Evolutionary conservation across 2,113 vertebrate species (phyloP).

Genomic region (Etheostoma spectabile): DNA sequence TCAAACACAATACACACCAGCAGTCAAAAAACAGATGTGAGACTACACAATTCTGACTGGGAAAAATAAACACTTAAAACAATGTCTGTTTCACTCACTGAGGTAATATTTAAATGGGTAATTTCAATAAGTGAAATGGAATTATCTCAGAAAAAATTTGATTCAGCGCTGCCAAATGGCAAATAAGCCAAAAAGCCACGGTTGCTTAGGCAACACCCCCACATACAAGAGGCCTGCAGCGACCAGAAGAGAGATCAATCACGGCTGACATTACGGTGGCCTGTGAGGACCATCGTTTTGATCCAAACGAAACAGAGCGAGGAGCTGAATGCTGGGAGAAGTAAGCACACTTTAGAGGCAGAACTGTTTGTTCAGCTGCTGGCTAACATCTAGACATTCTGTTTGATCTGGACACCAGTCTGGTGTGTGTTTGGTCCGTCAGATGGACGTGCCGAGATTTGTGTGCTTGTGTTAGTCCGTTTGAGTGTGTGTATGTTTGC

Average conservation of each 20-base stretch:
- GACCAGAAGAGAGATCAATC: conserved; percentile 71
- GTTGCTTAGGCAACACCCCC: conserved; percentile 63
- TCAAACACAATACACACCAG: conserved; percentile 31
- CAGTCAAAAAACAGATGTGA: conserved; percentile 24
- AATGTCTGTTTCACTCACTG: background rate
- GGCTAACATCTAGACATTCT: conserved; percentile 59
- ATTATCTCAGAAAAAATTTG: conserved; percentile 47
- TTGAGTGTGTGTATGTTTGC: background rate
- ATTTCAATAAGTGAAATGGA: conserved; percentile 56
- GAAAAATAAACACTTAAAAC: conserved; percentile 33
- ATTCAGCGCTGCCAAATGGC: conserved; percentile 37
- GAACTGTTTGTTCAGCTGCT: conserved; percentile 81
- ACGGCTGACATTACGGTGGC: conserved; percentile 59
- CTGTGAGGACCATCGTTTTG: conserved; percentile 54
- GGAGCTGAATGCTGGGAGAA: conserved; percentile 62
- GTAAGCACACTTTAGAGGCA: conserved; percentile 61
- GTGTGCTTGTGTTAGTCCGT: background rate
- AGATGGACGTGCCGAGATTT: background rate
- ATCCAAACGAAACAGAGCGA: conserved; percentile 74
- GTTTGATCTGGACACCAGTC: conserved; percentile 70
- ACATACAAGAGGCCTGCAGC: conserved; percentile 43
- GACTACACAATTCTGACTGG: background rate
- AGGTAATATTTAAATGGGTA: conserved; percentile 35
- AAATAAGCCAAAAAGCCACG: conserved; percentile 39
- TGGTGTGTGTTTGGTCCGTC: conserved; percentile 22